These are phyloP conservation scores for Zaprionus camerounensis DNA, from an alignment of 1,140 invertebrate species.

Conservation along the genomic window DNA sequence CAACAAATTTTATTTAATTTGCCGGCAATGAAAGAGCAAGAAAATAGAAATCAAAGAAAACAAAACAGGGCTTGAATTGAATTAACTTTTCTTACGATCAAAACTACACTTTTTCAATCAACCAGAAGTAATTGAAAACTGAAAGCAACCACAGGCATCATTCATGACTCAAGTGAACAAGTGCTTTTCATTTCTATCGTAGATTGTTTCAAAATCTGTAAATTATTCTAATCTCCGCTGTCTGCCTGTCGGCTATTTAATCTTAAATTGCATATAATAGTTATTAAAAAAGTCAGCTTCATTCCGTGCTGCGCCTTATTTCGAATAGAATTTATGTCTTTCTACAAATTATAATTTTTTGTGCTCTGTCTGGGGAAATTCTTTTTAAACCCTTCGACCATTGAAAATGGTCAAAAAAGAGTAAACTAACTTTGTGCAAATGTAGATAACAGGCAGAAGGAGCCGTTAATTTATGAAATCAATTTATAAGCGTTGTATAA, in stretches of 20 bases:
- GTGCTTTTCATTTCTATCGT: too few relatives aligned
- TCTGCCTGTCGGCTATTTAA: neutral
- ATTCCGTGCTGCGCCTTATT: neutral
- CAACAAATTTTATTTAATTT: neutral
- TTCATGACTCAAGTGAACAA: too few relatives aligned
- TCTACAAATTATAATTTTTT: constrained; percentile 16
- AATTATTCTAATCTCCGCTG: neutral
- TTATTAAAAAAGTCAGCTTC: neutral
- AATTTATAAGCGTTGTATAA: too few relatives aligned
- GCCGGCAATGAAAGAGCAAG: neutral
- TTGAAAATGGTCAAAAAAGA: too few relatives aligned
- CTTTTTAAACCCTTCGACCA: neutral
- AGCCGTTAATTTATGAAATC: too few relatives aligned
- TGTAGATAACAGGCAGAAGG: too few relatives aligned
- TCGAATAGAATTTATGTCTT: constrained; percentile 2
- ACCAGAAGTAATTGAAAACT: too few relatives aligned
- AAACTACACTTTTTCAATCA: neutral
- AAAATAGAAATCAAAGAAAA: neutral
- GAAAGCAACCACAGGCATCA: too few relatives aligned
- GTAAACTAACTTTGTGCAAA: too few relatives aligned
- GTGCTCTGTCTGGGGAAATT: neutral
- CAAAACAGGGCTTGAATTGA: neutral
- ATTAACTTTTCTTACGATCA: neutral
- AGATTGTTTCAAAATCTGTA: neutral
- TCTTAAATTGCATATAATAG: neutral